phyloP scores from a whole-genome alignment of 2,888 invertebrate genomes.

The Colostygia pectinataria region DNA sequence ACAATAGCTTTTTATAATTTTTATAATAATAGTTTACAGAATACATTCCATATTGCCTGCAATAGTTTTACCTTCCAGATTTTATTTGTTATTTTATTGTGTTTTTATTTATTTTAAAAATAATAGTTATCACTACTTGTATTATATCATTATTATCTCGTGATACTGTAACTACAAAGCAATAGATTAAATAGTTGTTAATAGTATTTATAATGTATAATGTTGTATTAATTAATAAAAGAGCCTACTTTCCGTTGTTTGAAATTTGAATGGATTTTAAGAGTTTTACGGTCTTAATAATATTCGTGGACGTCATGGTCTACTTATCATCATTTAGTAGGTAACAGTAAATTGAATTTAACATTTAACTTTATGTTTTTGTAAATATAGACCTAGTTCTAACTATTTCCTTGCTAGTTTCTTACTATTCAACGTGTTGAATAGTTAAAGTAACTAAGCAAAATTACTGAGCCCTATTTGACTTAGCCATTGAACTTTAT shows the following conservation, averaged over 20 bases:
- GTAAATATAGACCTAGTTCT: constrained; percentile 25
- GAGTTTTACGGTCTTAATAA: constrained; percentile 6
- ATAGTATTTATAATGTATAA: constrained; percentile 28
- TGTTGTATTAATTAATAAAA: constrained; percentile 26
- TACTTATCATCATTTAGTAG: constrained; percentile 1
- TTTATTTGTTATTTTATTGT: constrained; percentile 41
- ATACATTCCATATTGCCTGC: constrained; percentile 53
- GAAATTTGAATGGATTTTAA: constrained; percentile 19
- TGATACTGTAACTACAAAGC: constrained; percentile 51
- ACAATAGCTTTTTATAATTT: constrained; percentile 28
- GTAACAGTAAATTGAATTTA: constrained; percentile 2
- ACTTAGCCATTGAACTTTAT: neutral
- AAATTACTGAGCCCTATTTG: neutral
- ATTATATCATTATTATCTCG: constrained; percentile 25
- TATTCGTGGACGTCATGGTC: constrained; percentile 8
- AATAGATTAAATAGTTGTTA: constrained; percentile 48
- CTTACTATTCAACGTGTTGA: neutral
- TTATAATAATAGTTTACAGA: constrained; percentile 24
- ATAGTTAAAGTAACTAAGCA: too few relatives aligned
- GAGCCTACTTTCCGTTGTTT: constrained; percentile 28
- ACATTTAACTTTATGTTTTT: constrained; percentile 10
- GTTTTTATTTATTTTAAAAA: constrained; percentile 34
- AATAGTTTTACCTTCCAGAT: constrained; percentile 62
- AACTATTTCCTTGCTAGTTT: constrained; percentile 15
- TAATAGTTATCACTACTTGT: constrained; percentile 17